A percentile compares a stretch with the other conserved stretches of the same genome.
Conservation (phyloP, 2,113 vertebrate genomes). For the Onychorhynchus coronatus region DNA sequence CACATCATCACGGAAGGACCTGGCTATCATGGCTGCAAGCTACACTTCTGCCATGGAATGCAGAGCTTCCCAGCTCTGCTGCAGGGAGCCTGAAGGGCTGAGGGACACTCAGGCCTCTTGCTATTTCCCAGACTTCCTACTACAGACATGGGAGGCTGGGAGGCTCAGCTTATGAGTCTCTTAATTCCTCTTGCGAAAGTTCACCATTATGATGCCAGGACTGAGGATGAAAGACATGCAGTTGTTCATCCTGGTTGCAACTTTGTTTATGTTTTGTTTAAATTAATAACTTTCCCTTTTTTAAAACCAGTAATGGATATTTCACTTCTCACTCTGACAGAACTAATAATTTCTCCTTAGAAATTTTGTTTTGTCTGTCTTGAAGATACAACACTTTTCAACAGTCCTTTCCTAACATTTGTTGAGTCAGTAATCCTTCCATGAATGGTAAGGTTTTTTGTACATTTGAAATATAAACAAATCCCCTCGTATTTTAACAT, state of each 20-base stretch:
- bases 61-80: not conserved
- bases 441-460: not conserved
- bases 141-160: not conserved
- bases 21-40: not conserved
- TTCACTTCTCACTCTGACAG: not conserved
- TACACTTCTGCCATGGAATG: not conserved
- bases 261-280: not conserved
- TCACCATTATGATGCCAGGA: not conserved
- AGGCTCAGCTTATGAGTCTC: not conserved
- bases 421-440: not conserved
- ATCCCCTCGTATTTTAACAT: not conserved
- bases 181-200: not conserved
- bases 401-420: not conserved
- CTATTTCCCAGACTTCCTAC: not conserved
- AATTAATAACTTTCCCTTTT: not conserved
- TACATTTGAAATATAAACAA: not conserved
- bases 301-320: not conserved
- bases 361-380: not conserved
- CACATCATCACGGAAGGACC: not conserved
- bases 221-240: not conserved
- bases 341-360: not conserved
- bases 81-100: not conserved
- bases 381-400: not conserved
- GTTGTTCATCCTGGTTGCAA: not conserved
- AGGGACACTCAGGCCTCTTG: not conserved